Base-by-base conservation (phyloP, 2,113 vertebrate species). In the Cacatua alba region DNA sequence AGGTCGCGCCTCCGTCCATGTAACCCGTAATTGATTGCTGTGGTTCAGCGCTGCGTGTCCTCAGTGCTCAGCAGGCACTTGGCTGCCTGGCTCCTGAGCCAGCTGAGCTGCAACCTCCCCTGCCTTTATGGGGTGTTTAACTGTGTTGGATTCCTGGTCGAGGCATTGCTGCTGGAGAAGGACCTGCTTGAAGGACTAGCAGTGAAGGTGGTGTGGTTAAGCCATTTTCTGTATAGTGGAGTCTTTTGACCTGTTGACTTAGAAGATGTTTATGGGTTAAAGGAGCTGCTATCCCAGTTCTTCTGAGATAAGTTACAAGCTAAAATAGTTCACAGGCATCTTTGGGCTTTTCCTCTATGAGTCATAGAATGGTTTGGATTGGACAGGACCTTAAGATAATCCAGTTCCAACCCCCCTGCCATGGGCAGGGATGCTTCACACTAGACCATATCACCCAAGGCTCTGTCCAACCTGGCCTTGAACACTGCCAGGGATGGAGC, bases 21-120 rank as follows among this genome's bases (percentile, higher is more conserved):
- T 80, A 69, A 31, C 72, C 85, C 65, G 1, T 94, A 92, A 94
- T 72, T 96, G 94, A 95, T 82, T 92, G 95, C 80, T 86, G 48
- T n/a, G 17, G 28, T 72, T 77, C 5, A 49, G 55, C 37, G 76
- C 81, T 24, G 77, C 70, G 21, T 9, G 57, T 59, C 67, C 71
- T 21, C 71, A 64, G 35, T 48, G 88, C 70, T 59, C 69, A 17
- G 75, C 79, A 55, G 55, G 51, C 44, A 10, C 48, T 55, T 67
- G 39, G 55, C 90, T 51, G 33, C 16, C 24, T 7, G 16, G 60
- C 64, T 75, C 84, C n/a, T 10, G 24, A 62, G 70, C 85, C 77
- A 37, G 59, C 41, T 57, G 51, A 87, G 81, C 79, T 49, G 77
- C 70, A 17, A 29, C 91, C 83, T 82, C 86, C 29, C 59, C 71